Conservation (phyloP, 2,797 vertebrate species). For the Chelonia mydas region DNA sequence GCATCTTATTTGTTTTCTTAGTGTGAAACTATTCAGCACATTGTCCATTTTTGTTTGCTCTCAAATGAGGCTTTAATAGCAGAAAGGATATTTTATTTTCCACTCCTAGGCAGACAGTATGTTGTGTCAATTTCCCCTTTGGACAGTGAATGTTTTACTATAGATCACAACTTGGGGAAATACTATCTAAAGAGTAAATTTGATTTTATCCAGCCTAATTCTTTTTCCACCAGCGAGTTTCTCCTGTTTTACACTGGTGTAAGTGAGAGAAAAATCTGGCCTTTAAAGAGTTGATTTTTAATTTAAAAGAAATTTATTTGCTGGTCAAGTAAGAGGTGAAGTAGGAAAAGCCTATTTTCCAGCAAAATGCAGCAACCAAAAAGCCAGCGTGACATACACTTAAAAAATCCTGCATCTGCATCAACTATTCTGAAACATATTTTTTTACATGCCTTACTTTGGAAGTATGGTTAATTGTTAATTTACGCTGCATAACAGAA, state of each 20-base stretch:
- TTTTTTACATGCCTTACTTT: conserved; percentile 15
- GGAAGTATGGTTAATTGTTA: neutral
- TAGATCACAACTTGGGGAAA: neutral
- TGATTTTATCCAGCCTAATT: conserved; percentile 51
- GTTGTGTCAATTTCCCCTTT: neutral
- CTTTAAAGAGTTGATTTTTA: conserved; percentile 23
- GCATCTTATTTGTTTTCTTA: neutral
- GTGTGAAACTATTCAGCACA: neutral
- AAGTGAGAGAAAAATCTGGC: conserved; percentile 47
- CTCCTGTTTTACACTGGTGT: conserved; percentile 44
- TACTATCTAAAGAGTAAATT: conserved; percentile 35
- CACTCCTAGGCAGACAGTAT: neutral
- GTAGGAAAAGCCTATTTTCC: conserved; percentile 35
- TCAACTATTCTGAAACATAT: conserved; percentile 41
- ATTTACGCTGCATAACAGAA: neutral
- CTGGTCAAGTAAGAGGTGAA: conserved; percentile 48
- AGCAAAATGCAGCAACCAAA: conserved; percentile 1
- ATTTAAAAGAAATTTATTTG: conserved; percentile 37
- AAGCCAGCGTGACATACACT: neutral
- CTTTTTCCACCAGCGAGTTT: conserved; percentile 50
- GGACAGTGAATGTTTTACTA: conserved; percentile 28
- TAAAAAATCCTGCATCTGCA: neutral
- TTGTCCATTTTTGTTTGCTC: conserved; percentile 3
- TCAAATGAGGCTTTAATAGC: neutral
- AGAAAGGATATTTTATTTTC: neutral